phyloP scores from a whole-genome alignment of 2,888 invertebrate genomes.

The Melanostoma scalare region DNA sequence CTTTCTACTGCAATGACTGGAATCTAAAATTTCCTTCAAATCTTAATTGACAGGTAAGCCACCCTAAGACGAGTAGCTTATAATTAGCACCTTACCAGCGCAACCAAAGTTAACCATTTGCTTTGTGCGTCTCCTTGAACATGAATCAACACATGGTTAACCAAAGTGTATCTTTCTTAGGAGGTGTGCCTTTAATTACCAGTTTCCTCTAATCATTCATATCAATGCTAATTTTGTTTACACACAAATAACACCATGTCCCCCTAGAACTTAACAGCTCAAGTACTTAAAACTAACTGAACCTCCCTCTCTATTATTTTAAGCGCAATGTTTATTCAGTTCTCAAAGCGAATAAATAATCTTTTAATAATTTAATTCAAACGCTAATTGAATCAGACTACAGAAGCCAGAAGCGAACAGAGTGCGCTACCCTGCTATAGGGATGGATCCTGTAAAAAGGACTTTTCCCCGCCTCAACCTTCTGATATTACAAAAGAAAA shows the following conservation, averaged over 20 bases:
- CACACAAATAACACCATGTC: not conserved
- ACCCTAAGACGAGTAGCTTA: no score
- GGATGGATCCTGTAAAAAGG: not conserved
- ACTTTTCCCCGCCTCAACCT: not conserved
- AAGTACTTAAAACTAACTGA: constrained; percentile 4
- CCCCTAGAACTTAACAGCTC: not conserved
- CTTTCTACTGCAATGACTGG: no score
- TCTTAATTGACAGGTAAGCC: no score
- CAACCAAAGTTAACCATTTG: no score
- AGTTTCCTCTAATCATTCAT: constrained; percentile 9
- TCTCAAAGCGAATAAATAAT: not conserved
- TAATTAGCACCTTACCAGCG: no score
- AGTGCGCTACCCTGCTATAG: not conserved
- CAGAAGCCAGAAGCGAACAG: not conserved
- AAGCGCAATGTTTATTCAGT: constrained; percentile 1
- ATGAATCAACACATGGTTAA: not conserved
- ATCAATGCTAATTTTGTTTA: not conserved
- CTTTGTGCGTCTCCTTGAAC: no score
- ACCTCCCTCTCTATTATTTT: not conserved
- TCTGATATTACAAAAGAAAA: not conserved
- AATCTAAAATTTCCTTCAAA: no score
- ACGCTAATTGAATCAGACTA: constrained; percentile 15
- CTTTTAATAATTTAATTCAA: not conserved
- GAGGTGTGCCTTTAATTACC: not conserved
- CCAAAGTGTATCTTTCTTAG: not conserved